Base-by-base conservation (phyloP, 2,113 vertebrate species). In the Junco hyemalis region DNA sequence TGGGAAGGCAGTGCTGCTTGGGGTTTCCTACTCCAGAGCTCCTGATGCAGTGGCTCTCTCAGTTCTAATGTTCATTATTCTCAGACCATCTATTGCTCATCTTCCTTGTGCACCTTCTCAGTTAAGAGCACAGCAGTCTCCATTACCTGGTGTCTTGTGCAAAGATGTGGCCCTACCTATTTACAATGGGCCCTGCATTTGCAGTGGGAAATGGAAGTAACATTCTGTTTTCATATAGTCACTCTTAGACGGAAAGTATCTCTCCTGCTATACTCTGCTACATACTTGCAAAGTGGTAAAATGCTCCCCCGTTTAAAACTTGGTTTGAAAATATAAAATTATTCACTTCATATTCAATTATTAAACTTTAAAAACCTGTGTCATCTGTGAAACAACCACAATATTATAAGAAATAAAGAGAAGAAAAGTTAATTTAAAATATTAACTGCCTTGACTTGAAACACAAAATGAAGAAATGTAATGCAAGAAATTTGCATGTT, bases 121-220 rank as follows among this genome's bases (percentile, higher is more conserved):
- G 0, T 47, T 50, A 84, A 44, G 36, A 2, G 3, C 14, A 54
- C 16, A 45, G 38, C 47, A 69, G 14, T 15, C 29, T 28, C 50
- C 9, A 9, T 12, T 29, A 86, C 0, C 0, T 0, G 0, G 8
- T 61, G 31, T 24, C 36, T 69, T 33, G 8, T 40, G 77, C 66
- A 61, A 60, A 80, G 14, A 20, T 22, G 10, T 16, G 45, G 42
- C 33, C 35, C 36, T 16, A 71, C 16, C 17, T 59, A 14, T 38
- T 69, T 60, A 64, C 21, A 38, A 26, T 0, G 6, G 48, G 26
- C 11, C 21, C 33, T 54, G 23, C 3, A 29, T 38, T 47, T 77
- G 31, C 40, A 38, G 40, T 6, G 42, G 51, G 35, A 92, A 85
- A 54, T 5, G 4, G 26, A 28, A 84, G 8, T 3, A 5, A 73